Base-by-base conservation (phyloP, 1,140 invertebrate genomes). In the Popillia japonica region DNA sequence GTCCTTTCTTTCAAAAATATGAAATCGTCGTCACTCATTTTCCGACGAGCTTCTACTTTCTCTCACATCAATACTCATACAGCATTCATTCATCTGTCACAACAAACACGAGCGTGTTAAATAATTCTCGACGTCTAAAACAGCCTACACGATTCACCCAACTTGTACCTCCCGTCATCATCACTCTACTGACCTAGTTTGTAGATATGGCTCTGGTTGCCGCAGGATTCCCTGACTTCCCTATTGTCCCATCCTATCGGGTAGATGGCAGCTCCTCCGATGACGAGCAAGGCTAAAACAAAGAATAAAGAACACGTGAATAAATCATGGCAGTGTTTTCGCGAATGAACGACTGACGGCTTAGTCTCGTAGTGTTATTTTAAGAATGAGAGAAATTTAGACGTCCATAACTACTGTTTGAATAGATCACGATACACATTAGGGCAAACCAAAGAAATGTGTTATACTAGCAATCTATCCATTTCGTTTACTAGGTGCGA, bases 201-300 rank as follows among this genome's bases (percentile, higher is more conserved):
- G 85, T 92, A 94, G 48, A 90, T 87, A 78, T 90, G 88, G 61
- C 92, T 91, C 40, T 85, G 82, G 78, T 89, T 88, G 11, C 91
- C 91, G 81, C 92, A 94, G 10, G 91, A 92, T 81, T 93, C 91
- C 78, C 89, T 87, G 14, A 93, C 90, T 86, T 93, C 92, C 48
- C 88, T 86, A 83, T 91, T 92, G 82, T 92, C 91, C 92, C 91
- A 93, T 76, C 92, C 92, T 76, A 93, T 87, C 0, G 92, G 92
- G 84, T 93, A 93, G 80, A 93, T 85, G 55, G 89, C 90, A 55
- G 90, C 86, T 7, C 92, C 92, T 20, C 88, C 88, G 75, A 89
- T 88, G 80, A 93, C 90, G 83, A 93, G 87, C 78, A 92, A 81
- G 59, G 90, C 92, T 93, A 88, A 77, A 90, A 90, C 83, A 86